phyloP scores from a whole-genome alignment of 2,888 invertebrate genomes.

The Heliconius ismenius region DNA sequence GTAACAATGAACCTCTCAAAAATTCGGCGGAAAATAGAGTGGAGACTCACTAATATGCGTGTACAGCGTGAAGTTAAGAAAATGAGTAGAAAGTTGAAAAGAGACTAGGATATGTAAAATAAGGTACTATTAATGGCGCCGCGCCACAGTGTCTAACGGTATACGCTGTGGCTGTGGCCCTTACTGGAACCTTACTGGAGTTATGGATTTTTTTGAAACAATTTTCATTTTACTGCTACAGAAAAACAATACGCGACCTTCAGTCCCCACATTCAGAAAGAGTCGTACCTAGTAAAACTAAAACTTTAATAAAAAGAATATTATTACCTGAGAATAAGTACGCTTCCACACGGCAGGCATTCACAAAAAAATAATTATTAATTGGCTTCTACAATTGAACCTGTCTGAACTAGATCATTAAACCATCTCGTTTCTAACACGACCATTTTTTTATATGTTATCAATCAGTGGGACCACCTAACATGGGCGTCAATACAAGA shows the following conservation, averaged over 20 bases:
- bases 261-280: not conserved
- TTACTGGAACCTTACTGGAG: not conserved
- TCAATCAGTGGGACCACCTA: constrained; percentile 16
- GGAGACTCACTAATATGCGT: no score
- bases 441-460: constrained; percentile 6
- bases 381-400: constrained; percentile 12
- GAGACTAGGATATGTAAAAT: not conserved
- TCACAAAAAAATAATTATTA: constrained; percentile 2
- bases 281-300: not conserved
- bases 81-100: no score
- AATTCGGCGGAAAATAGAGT: no score
- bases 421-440: constrained; percentile 6
- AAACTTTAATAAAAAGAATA: not conserved
- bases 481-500: not conserved
- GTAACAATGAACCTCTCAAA: no score
- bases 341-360: not conserved
- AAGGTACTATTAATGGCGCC: no score
- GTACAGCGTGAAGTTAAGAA: no score
- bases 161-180: no score
- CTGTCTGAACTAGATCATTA: constrained; percentile 15
- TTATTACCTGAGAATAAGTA: not conserved
- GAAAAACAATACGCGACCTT: not conserved
- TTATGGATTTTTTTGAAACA: no score
- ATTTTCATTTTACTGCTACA: not conserved
- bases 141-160: no score